Percentiles rank a stretch among this genome's conserved stretches.
These are phyloP conservation scores for Ophioninae sp. DNA, from an alignment of 2,888 invertebrate genomes.

Conservation along the genomic window DNA sequence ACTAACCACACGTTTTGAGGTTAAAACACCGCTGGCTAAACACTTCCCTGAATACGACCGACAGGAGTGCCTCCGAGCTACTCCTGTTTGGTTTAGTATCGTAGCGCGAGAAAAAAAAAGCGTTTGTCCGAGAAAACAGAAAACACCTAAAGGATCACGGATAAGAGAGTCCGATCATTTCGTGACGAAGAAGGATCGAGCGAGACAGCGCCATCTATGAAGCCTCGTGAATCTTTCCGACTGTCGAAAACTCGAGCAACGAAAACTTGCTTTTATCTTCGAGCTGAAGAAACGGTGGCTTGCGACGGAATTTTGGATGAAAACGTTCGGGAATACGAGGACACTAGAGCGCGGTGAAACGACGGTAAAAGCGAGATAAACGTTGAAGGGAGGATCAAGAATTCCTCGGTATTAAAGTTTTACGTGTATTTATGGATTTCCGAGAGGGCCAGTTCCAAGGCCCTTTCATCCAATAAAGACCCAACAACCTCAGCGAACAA, in stretches of 20 bases:
- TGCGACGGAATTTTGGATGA: not conserved
- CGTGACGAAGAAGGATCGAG: constrained; percentile 57
- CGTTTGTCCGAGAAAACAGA: constrained; percentile 56
- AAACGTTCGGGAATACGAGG: constrained; percentile 23
- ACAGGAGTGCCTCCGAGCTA: not conserved
- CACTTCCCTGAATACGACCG: not conserved
- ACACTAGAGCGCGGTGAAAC: constrained; percentile 41
- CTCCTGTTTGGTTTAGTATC: not conserved
- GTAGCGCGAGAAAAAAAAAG: not conserved
- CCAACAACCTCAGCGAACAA: constrained; percentile 50
- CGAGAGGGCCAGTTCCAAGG: constrained; percentile 58
- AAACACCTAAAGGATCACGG: constrained; percentile 1
- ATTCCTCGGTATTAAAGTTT: constrained; percentile 41
- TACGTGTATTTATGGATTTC: constrained; percentile 23
- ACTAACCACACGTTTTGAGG: constrained; percentile 10
- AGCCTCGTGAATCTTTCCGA: constrained; percentile 45
- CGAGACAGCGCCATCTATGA: constrained; percentile 24
- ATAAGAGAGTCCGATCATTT: constrained; percentile 21
- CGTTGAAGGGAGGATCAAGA: constrained; percentile 59
- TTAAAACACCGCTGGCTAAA: not conserved
- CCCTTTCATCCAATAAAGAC: constrained; percentile 67
- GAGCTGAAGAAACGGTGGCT: not conserved
- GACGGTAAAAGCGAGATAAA: constrained; percentile 54
- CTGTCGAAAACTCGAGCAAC: constrained; percentile 27
- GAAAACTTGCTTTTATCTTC: not conserved